Evolutionary conservation across 2,888 invertebrate species (phyloP), one percentile per base, ranked within the genome.

Genomic region (Acronicta leporina): DNA sequence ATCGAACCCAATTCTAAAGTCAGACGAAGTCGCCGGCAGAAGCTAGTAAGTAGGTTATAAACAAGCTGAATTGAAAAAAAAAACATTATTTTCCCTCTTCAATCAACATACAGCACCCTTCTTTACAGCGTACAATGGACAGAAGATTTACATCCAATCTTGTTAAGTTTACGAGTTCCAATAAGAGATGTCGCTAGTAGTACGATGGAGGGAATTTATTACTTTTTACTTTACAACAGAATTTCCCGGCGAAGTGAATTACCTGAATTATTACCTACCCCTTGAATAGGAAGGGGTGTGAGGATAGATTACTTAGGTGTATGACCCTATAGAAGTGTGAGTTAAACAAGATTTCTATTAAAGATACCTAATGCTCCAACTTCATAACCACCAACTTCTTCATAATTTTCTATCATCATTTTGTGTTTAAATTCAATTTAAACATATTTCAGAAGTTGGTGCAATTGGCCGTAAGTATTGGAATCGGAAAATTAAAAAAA

Each of bases 121-220:
- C 5, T n/a, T 1, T 10, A 20, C 2, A 33, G 5, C 9, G 5
- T 14, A 16, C 16, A 33, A 7, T 47, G 27, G 33, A 8, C 35
- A 55, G 65, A 64, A 63, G 62, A 69, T 77, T 75, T 64, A 63
- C 69, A 71, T 67, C 48, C 75, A 69, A 67, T 72, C 66, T 57
- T 20, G 38, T 44, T 20, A 15, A 54, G 63, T 63, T 70, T 33
- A 61, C 67, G 35, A 35, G n/a, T 13, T 3, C 50, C 33, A 51
- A 69, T 61, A 73, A 68, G 62, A 77, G 77, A 68, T 75, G 68
- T 73, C 75, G 64, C 45, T 60, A 42, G 42, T n/a, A 38, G 56
- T 45, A 69, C 63, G 52, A 66, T 49, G 50, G 51, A 42, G n/a
- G 33, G 14, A 70, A 78, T 77, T 78, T 77, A 78, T 63, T 15